These are phyloP conservation scores for Trypoxylon attenuatum DNA, from an alignment of 2,888 invertebrate genomes.

Conservation along the genomic window DNA sequence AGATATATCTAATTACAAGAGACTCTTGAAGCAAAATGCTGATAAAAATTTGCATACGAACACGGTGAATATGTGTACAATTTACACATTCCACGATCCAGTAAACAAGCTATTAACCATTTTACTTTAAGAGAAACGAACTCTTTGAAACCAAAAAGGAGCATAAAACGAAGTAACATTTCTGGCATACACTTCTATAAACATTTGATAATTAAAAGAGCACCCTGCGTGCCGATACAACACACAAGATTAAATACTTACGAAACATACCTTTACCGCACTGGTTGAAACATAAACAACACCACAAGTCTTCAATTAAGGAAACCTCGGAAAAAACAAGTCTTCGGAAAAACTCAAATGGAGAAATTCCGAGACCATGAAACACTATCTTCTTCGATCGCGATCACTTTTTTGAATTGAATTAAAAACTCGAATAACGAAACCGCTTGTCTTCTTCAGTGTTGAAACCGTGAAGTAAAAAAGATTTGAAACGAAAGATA, in stretches of 20 bases:
- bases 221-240: slow-evolving; percentile 77
- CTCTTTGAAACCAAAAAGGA: background rate
- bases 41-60: background rate
- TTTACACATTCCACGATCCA: too few relatives aligned
- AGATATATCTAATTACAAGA: too few relatives aligned
- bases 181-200: too few relatives aligned
- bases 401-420: slow-evolving; percentile 18
- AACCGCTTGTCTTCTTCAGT: background rate
- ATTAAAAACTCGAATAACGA: background rate
- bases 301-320: too few relatives aligned
- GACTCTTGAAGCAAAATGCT: too few relatives aligned
- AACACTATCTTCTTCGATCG: slow-evolving; percentile 13
- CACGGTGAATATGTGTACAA: background rate
- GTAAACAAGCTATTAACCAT: too few relatives aligned
- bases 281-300: too few relatives aligned
- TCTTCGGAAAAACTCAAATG: slow-evolving; percentile 20
- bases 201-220: slow-evolving; percentile 43
- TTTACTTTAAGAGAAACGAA: too few relatives aligned
- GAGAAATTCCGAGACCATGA: slow-evolving; percentile 3
- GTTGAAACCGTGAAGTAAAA: background rate
- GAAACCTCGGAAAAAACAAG: background rate
- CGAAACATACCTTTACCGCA: slow-evolving; percentile 55
- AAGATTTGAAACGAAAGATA: too few relatives aligned
- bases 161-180: too few relatives aligned
- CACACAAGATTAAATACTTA: slow-evolving; percentile 77